Conservation (phyloP, 2,888 invertebrate species). For the Xylota segnis region DNA sequence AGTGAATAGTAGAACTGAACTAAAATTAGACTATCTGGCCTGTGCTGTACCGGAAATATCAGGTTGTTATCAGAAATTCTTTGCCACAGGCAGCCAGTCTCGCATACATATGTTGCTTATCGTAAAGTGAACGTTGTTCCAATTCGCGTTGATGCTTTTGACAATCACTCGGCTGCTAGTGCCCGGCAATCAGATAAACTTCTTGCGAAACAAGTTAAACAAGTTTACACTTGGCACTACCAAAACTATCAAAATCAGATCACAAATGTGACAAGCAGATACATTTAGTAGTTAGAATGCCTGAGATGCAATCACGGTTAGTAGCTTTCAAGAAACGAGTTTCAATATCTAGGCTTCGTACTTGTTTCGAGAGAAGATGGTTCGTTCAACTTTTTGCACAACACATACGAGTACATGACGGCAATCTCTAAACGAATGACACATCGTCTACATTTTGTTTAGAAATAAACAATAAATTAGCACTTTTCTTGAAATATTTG, state of each 20-base stretch:
- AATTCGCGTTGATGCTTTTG: background rate
- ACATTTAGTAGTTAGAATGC: background rate
- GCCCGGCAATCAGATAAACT: conserved; percentile 1
- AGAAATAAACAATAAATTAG: background rate
- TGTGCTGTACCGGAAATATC: conserved; percentile 3
- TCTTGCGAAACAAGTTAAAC: conserved; percentile 1
- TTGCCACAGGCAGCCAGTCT: background rate
- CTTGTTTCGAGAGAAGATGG: background rate
- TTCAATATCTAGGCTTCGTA: background rate
- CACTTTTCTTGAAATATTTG: background rate
- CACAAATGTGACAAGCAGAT: background rate
- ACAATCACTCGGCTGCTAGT: background rate
- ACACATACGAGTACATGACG: background rate
- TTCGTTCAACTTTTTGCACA: conserved; percentile 3
- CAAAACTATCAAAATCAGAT: background rate
- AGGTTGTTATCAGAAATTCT: background rate
- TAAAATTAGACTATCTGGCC: background rate
- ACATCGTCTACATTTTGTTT: background rate
- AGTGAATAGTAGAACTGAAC: background rate
- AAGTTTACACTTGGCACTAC: background rate
- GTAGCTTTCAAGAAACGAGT: background rate
- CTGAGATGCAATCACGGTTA: background rate
- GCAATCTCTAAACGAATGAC: background rate
- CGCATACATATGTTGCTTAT: background rate
- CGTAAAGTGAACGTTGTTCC: background rate